Conservation (phyloP, 2,113 vertebrate species). For the Microtus montanus region DNA sequence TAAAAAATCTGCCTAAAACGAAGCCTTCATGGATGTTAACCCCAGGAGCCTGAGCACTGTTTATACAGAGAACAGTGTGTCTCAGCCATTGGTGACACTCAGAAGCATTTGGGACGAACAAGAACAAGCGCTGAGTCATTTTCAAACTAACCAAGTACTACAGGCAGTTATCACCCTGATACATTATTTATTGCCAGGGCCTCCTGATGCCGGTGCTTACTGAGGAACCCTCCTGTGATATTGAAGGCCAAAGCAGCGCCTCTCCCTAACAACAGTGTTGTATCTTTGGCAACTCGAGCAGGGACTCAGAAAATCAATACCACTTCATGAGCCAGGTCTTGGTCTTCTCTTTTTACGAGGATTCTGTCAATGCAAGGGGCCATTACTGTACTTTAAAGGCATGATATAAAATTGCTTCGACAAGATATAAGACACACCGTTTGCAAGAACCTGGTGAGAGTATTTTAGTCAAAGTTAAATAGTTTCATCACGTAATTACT, state of each 20-base stretch:
- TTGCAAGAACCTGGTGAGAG: conserved; percentile 90
- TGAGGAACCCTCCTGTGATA: conserved; percentile 88
- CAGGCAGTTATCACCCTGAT: conserved; percentile 86
- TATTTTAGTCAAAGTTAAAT: conserved; percentile 91
- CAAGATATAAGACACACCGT: conserved; percentile 90
- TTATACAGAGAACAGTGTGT: conserved; percentile 51
- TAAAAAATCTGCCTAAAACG: conserved; percentile 63
- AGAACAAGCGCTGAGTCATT: conserved; percentile 86
- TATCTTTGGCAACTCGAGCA: conserved; percentile 89
- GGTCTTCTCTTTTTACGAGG: conserved; percentile 89
- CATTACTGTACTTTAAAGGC: conserved; percentile 92
- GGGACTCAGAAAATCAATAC: conserved; percentile 90
- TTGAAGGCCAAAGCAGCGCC: conserved; percentile 87
- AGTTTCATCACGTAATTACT: conserved; percentile 90
- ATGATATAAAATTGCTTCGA: conserved; percentile 90
- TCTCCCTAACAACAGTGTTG: conserved; percentile 87
- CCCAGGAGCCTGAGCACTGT: background rate
- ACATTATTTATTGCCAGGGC: conserved; percentile 86
- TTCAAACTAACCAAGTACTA: conserved; percentile 84
- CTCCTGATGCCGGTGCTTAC: conserved; percentile 85
- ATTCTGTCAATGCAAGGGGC: conserved; percentile 91
- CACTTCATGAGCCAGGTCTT: conserved; percentile 89
- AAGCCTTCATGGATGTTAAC: conserved; percentile 67
- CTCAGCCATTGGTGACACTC: conserved; percentile 64
- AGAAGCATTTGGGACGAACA: conserved; percentile 73